Evolutionary conservation across 2,113 vertebrate species (phyloP).

Genomic region (Hippopotamus amphibius): DNA sequence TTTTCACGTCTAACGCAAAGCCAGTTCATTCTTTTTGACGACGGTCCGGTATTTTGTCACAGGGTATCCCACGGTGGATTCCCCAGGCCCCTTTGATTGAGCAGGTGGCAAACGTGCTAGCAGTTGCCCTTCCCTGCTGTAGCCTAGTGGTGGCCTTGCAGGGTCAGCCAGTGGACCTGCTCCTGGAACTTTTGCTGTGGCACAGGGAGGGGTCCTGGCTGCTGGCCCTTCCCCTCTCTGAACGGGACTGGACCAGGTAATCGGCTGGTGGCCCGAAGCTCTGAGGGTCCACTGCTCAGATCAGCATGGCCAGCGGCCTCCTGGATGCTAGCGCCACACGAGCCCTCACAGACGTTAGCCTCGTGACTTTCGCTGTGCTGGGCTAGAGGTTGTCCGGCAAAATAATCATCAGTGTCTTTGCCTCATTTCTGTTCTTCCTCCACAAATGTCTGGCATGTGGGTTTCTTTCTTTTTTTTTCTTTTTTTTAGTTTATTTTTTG

Average conservation of each 20-base stretch:
- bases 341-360: fast-evolving
- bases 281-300: fast-evolving
- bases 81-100: background rate
- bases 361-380: fast-evolving
- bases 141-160: background rate
- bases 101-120: background rate
- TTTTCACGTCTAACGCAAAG: background rate
- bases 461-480: too few relatives aligned
- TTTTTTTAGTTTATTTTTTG: too few relatives aligned
- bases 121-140: fast-evolving
- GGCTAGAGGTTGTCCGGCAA: fast-evolving
- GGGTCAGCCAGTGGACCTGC: background rate
- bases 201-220: background rate
- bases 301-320: background rate
- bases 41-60: background rate
- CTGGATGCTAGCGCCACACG: fast-evolving
- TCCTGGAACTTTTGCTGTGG: background rate
- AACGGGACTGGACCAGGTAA: background rate
- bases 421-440: background rate
- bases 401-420: fast-evolving
- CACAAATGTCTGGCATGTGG: background rate
- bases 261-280: background rate
- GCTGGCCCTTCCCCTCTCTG: fast-evolving
- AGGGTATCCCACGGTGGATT: background rate
- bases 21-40: background rate